These are phyloP conservation scores for Drosophila maculinotata DNA, from an alignment of 2,888 invertebrate species.

Conservation along the genomic window DNA sequence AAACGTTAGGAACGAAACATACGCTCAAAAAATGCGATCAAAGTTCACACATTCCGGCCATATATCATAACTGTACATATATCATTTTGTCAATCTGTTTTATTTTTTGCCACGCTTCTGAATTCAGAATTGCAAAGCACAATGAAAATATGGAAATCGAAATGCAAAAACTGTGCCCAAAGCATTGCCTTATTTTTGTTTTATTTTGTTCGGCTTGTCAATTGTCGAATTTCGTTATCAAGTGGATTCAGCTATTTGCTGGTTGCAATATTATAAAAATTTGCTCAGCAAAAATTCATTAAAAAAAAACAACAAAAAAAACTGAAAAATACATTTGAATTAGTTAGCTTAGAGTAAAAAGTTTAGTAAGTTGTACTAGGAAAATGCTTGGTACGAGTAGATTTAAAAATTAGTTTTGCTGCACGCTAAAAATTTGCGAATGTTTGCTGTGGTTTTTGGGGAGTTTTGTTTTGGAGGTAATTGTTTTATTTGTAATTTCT, in stretches of 20 bases:
- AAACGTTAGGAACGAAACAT: constrained; percentile 21
- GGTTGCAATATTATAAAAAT: constrained; percentile 10
- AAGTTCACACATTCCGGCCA: constrained; percentile 24
- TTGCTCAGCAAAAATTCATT: constrained; percentile 23
- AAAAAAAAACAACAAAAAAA: constrained; percentile 7
- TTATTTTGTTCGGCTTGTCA: constrained; percentile 33
- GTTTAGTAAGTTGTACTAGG: constrained; percentile 64
- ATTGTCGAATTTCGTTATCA: constrained; percentile 41
- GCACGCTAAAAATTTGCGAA: constrained; percentile 73
- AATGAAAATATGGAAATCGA: constrained; percentile 49
- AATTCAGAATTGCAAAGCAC: constrained; percentile 50
- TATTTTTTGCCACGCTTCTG: constrained; percentile 7
- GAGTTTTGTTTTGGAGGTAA: constrained; percentile 17
- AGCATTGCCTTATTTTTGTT: constrained; percentile 61
- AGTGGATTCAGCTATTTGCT: constrained; percentile 38
- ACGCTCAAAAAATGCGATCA: constrained; percentile 44
- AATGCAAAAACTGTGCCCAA: constrained; percentile 75
- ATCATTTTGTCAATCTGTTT: constrained; percentile 18
- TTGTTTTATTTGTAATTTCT: constrained; percentile 9
- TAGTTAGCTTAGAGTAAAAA: constrained; percentile 54
- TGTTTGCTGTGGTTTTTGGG: constrained; percentile 43
- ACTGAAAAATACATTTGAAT: constrained; percentile 8
- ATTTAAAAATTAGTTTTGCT: constrained; percentile 47
- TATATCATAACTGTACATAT: background rate
- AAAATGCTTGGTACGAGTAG: constrained; percentile 51